Evolutionary conservation across 2,797 vertebrate species (phyloP).

Genomic region (Phoeniculus purpureus): DNA sequence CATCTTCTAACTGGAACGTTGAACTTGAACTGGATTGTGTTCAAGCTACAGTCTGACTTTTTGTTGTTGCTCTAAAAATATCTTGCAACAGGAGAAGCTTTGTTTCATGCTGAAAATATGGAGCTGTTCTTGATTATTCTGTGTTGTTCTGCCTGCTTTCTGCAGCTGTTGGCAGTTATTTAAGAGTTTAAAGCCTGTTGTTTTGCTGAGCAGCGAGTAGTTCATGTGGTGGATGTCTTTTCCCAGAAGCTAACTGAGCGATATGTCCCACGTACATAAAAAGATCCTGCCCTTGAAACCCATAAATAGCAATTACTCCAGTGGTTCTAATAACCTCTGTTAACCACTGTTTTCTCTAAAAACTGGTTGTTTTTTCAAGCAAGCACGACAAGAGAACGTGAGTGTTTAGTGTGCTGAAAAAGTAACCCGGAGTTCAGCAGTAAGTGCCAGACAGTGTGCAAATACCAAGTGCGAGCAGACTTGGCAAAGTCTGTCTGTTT

Average conservation of each 20-base stretch:
- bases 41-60: slow-evolving; percentile 62
- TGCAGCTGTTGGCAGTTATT: slow-evolving; percentile 67
- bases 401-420: background rate
- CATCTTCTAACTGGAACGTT: slow-evolving; percentile 53
- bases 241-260: slow-evolving; percentile 49
- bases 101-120: slow-evolving; percentile 83
- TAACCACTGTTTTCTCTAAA: background rate
- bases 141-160: slow-evolving; percentile 66
- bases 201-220: slow-evolving; percentile 68
- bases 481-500: background rate
- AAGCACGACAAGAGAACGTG: background rate
- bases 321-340: background rate
- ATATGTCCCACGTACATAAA: background rate
- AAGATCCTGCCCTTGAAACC: background rate
- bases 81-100: slow-evolving; percentile 81
- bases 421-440: background rate
- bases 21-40: slow-evolving; percentile 68
- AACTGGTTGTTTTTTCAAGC: background rate
- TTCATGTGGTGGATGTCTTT: slow-evolving; percentile 45
- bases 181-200: slow-evolving; percentile 62
- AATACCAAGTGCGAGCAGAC: background rate
- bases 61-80: slow-evolving; percentile 73
- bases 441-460: slow-evolving; percentile 4
- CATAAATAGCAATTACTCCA: background rate
- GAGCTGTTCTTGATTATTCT: slow-evolving; percentile 85